Evolutionary conservation across 2,888 invertebrate species (phyloP), one percentile per base, ranked within the genome.

Genomic region (Cephonodes hylas): DNA sequence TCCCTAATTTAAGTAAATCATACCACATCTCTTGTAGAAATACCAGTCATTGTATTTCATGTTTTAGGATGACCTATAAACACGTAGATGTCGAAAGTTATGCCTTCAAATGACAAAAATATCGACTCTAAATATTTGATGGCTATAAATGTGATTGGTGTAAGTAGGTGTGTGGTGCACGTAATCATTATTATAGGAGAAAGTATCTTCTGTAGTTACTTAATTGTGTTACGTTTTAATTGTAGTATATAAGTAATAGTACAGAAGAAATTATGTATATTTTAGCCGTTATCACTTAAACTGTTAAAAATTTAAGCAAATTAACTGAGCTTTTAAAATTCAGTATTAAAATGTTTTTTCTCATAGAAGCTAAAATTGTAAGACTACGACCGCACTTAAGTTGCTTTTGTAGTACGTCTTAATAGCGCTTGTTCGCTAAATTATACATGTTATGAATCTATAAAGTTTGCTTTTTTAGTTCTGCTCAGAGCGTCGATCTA

Each of bases 201-300:
- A 46, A 23, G 31, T 20, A 34, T 48, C 31, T 60, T 27, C 23
- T 56, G 57, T 38, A 23, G 42, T 59, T 61, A 61, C 58, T 61
- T 61, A 61, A 46, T 58, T 25, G 10, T 38, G 8, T 22, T 56
- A 42, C 31, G 27, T 45, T 57, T 2, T 57, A 31, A 44, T 61
- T 45, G 57, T 61, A 31, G 57, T 45, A 34, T 46, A 2, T 56
- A 42, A 10, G 34, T 59, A 59, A 53, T 56, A 53, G 22, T 60
- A 59, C 42, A 18, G 45, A 45, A 27, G 25, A 31, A 45, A 31
- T 20, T 27, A 23, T 42, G 58, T 44, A 27, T 44, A 58, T 31
- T 59, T 45, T 44, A 45, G 18, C 44, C 20, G 25, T 31, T 59
- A 31, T 42, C n/a, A 25, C 22, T 8, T 25, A 48, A 53, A 42